These are phyloP conservation scores for Nysson spinosus DNA, from an alignment of 2,888 invertebrate genomes.

Conservation along the genomic window DNA sequence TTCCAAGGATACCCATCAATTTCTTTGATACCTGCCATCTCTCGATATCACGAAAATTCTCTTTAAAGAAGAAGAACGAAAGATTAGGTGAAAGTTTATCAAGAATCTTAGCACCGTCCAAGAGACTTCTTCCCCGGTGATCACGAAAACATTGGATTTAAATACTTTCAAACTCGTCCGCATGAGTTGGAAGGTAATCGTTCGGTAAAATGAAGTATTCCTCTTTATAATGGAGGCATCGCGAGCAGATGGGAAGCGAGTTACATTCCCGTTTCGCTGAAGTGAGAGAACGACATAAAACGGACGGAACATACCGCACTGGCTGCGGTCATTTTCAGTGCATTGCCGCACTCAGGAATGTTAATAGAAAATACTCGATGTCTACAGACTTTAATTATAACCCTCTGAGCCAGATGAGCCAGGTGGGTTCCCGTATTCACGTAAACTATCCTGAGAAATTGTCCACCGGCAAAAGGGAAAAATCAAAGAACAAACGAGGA, in stretches of 20 bases:
- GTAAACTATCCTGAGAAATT: neutral
- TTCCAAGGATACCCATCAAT: neutral
- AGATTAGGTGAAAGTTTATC: conserved; percentile 3
- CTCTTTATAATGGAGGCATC: conserved; percentile 27
- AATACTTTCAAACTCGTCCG: conserved; percentile 37
- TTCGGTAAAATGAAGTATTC: conserved; percentile 47
- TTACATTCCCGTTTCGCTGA: conserved; percentile 56
- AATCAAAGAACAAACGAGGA: too few relatives aligned
- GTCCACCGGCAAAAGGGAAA: neutral
- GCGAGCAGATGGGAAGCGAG: conserved; percentile 2
- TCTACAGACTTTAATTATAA: conserved; percentile 72
- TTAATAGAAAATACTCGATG: conserved; percentile 75
- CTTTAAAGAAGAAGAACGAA: neutral
- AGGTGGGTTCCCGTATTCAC: conserved; percentile 13
- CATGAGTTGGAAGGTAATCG: conserved; percentile 32
- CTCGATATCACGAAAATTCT: neutral
- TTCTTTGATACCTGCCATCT: too few relatives aligned
- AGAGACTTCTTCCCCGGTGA: conserved; percentile 5
- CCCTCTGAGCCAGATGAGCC: conserved; percentile 50
- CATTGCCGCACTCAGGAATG: conserved; percentile 73
- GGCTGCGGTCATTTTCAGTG: conserved; percentile 71
- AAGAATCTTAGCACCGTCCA: conserved; percentile 1
- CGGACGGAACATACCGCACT: conserved; percentile 62
- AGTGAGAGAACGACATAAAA: conserved; percentile 46
- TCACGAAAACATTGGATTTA: conserved; percentile 29